Conservation (phyloP, 2,113 vertebrate species). For the Apteryx mantelli region DNA sequence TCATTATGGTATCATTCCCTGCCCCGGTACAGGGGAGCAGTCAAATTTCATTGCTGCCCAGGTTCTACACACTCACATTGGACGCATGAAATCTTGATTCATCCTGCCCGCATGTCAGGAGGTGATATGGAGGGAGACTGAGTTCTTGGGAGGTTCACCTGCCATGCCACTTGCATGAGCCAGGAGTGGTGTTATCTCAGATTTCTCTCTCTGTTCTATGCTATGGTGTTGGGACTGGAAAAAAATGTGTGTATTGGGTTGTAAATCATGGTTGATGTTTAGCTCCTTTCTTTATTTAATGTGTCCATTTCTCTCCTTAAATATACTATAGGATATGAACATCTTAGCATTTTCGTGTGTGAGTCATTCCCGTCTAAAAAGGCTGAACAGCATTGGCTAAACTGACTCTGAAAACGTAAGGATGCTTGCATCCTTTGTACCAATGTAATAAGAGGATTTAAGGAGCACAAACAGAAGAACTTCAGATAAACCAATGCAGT, state of each 20-base stretch:
- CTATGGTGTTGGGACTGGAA: background rate
- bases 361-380: background rate
- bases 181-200: background rate
- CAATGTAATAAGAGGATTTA: background rate
- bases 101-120: background rate
- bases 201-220: background rate
- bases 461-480: background rate
- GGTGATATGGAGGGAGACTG: background rate
- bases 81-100: background rate
- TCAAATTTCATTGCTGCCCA: background rate
- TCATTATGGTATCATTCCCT: background rate
- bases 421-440: background rate
- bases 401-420: background rate
- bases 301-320: too few species aligned
- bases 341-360: accelerated
- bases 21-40: background rate
- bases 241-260: background rate
- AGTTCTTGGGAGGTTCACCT: background rate
- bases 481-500: background rate
- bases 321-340: accelerated
- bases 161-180: background rate
- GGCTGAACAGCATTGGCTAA: background rate
- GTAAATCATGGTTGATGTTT: background rate
- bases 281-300: background rate
- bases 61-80: background rate